These are phyloP conservation scores for Scolopax bukidnonensis DNA, from an alignment of 2,797 vertebrate genomes.

Conservation along the genomic window DNA sequence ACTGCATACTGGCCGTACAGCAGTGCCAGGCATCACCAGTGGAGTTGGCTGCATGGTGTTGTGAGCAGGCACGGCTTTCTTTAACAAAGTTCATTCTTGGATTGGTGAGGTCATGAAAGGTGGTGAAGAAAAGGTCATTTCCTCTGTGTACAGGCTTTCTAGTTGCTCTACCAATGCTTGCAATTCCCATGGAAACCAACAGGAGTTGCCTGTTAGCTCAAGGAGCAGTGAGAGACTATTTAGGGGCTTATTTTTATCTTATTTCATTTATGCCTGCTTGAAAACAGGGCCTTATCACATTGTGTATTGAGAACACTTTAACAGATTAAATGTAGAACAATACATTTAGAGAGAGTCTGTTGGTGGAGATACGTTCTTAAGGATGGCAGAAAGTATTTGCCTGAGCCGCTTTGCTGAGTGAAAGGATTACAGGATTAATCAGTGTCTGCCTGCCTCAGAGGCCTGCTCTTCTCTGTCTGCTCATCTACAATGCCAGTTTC, in stretches of 20 bases:
- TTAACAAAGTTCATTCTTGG: background rate
- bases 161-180: background rate
- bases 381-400: background rate
- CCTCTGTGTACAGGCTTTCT: background rate
- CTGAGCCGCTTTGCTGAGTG: background rate
- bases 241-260: background rate
- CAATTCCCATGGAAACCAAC: background rate
- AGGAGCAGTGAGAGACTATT: background rate
- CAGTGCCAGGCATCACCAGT: background rate
- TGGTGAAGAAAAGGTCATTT: background rate
- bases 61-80: background rate
- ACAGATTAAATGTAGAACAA: background rate
- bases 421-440: background rate
- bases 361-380: background rate
- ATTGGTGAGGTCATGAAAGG: background rate
- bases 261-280: background rate
- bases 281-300: background rate
- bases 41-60: background rate
- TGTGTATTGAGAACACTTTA: background rate
- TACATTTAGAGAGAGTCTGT: background rate
- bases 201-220: background rate
- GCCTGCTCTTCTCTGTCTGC: background rate
- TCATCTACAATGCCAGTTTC: background rate
- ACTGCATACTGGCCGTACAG: fast-evolving
- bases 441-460: background rate